Base-by-base conservation (phyloP, 2,113 vertebrate genomes). In the Zosterops hypoxanthus region DNA sequence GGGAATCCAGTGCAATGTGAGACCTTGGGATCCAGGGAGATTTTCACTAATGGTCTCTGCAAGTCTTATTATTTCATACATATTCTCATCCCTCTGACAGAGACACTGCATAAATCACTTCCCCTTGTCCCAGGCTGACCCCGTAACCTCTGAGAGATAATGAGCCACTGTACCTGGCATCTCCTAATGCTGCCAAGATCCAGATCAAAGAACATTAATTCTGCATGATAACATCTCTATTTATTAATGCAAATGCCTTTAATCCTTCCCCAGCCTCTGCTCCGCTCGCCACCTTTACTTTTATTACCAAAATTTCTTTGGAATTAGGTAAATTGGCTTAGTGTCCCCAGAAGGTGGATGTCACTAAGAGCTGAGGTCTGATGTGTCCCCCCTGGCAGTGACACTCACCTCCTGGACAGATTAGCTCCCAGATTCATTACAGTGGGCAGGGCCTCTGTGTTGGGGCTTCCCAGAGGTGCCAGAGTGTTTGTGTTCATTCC, bases 171-270 rank as follows among this genome's bases (percentile, higher is more conserved):
- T 77, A 90, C 88, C 88, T 75, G 55, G 75, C 91, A 92, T 92
- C 92, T 84, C 76, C 75, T 81, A 91, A 93, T 60, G 78, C 96
- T 96, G 93, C 92, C 93, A 89, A 95, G 95, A 95, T 95, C 78
- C 39, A 41, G 92, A 96, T 95, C 95, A 95, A 97, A 96, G 93
- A 88, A 93, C 94, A 95, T 97, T 94, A 96, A 97, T 97, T 95
- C 90, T 91, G 90, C 88, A 64, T 31, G 77, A 96, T 96, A 93
- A 95, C 90, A 86, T 96, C 95, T 96, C 96, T 96, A 95, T 96
- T 97, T 97, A 94, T 97, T 95, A 96, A 96, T 95, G 94, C 96
- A 97, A 95, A 96, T 95, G 78, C 88, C 83, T 95, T 92, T 95
- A 95, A 95, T 93, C 88, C 75, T 82, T 95, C 81, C 92, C 60